Base-by-base conservation (phyloP, 1,140 invertebrate genomes). In the Elysia chlorotica region DNA sequence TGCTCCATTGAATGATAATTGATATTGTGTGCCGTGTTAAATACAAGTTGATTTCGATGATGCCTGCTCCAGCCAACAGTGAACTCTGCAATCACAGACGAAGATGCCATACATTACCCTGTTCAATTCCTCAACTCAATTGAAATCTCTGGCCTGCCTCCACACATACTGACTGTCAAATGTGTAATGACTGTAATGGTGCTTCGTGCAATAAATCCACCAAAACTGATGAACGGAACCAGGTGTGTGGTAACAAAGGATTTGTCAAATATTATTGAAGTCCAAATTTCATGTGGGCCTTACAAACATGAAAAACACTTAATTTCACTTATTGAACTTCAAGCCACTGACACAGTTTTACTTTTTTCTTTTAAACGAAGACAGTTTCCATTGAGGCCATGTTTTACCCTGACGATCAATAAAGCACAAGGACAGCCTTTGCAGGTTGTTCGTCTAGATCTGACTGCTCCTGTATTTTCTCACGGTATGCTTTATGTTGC, bases 351-450 rank as follows among this genome's bases (percentile, higher is more conserved):
- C 35, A n/a, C 14, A 19, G 73, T 36, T 25, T 17, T 77, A 6
- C 74, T 78, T 23, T 78, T 82, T 73, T 83, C 89, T 68, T 88
- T 90, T 73, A 87, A 87, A 80, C 62, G 89, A 59, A 33, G 88
- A 0, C 89, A 91, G 74, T 90, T 91, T 85, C 88, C 89, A 28
- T 48, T 91, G 0, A 77, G 85, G 71, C 67, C 88, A 2, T 78
- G 81, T 2, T 91, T 90, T 81, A 86, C 88, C 28, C 89, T 90
- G 82, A 89, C 89, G 0, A 89, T 91, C 3, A 90, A 90, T 79
- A 90, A 91, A 82, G 76, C 88, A 4, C 90, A 91, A 82, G 89
- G 90, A 19, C 89, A 90, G 79, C 76, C 85, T 2, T 63, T 86
- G 2, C 37, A 70, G 31, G 33, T 81, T 83, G 30, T 79, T 83